phyloP scores from a whole-genome alignment of 2,113 vertebrate genomes.

The Neotoma lepida region DNA sequence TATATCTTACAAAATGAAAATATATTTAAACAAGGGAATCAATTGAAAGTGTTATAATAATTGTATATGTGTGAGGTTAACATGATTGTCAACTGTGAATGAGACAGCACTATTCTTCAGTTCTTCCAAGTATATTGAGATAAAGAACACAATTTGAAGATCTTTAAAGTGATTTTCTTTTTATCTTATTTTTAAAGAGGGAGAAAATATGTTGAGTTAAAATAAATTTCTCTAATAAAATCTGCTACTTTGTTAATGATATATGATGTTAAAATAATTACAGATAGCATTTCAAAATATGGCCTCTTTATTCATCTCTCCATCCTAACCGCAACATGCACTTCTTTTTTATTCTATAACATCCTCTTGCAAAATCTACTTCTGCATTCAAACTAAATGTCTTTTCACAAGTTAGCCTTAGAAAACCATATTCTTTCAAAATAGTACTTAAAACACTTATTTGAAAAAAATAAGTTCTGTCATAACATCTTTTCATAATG shows the following conservation, averaged over 20 bases:
- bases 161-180: not conserved
- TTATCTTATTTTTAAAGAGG: not conserved
- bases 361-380: not conserved
- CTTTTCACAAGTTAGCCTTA: not conserved
- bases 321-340: not conserved
- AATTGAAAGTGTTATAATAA: not conserved
- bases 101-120: not conserved
- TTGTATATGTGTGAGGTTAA: not conserved
- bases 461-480: not conserved
- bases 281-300: not conserved
- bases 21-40: not conserved
- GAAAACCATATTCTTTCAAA: not conserved
- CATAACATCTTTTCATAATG: not conserved
- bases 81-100: not conserved
- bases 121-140: not conserved
- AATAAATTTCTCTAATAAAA: not conserved
- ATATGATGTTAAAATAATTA: not conserved
- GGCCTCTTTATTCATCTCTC: not conserved
- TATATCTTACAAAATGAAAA: not conserved
- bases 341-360: not conserved
- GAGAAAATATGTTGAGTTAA: not conserved
- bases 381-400: not conserved
- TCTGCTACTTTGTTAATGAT: not conserved
- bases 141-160: not conserved
- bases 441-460: not conserved